phyloP scores from a whole-genome alignment of 2,113 vertebrate species.

The Myrmecobius fasciatus region DNA sequence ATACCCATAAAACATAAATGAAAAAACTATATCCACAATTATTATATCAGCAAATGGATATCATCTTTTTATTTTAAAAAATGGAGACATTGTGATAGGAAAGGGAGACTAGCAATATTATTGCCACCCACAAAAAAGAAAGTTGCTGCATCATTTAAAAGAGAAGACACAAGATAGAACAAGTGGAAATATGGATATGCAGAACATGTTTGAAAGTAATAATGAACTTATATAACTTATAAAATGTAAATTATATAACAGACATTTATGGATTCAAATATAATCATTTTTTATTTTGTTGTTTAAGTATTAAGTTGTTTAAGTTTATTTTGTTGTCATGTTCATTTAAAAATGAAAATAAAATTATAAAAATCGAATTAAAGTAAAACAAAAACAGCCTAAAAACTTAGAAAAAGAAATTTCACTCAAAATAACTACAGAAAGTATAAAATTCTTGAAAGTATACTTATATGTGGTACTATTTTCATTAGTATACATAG shows the following conservation, averaged over 20 bases:
- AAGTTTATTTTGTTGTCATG: neutral
- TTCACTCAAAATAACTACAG: neutral
- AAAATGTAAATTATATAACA: neutral
- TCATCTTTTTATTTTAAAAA: neutral
- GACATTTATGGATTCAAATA: neutral
- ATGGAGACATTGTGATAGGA: neutral
- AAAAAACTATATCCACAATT: neutral
- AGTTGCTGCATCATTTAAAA: neutral
- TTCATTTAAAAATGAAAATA: neutral
- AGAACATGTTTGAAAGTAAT: neutral
- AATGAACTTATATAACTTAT: neutral
- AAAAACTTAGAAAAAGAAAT: neutral
- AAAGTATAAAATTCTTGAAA: neutral
- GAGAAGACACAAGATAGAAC: neutral
- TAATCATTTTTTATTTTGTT: neutral
- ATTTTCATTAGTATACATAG: neutral
- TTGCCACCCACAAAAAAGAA: neutral
- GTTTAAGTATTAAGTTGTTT: too few relatives aligned
- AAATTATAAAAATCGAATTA: neutral
- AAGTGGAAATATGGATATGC: neutral
- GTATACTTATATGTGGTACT: neutral
- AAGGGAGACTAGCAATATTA: neutral
- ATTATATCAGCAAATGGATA: neutral
- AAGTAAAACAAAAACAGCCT: neutral
- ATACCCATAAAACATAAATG: neutral